Evolutionary conservation across 1,140 invertebrate species (phyloP).

Genomic region (Potamilus streckersoni): DNA sequence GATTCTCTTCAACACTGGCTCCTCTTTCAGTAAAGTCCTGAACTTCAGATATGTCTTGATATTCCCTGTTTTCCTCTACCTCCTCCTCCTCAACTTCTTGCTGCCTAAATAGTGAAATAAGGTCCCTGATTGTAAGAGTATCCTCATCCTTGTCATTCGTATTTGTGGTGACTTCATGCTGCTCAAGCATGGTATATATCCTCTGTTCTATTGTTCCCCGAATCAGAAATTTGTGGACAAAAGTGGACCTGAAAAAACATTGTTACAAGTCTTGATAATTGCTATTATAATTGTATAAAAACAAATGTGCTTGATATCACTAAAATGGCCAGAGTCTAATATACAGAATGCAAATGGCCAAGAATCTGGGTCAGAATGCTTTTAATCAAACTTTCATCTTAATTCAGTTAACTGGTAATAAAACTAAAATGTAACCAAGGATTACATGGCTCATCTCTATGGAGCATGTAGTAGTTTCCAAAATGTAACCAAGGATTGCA

Average conservation of each 20-base stretch:
- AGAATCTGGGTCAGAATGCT: neutral
- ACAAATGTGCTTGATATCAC: neutral
- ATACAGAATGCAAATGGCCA: neutral
- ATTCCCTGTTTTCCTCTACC: neutral
- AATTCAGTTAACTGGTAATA: neutral
- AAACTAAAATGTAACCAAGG: too few relatives aligned
- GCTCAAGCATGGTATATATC: conserved; percentile 69
- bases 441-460: too few relatives aligned
- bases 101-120: conserved; percentile 56
- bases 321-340: neutral
- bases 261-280: conserved; percentile 1
- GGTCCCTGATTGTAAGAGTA: conserved; percentile 56
- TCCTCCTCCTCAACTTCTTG: conserved; percentile 36
- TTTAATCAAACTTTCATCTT: neutral
- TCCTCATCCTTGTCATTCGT: conserved; percentile 48
- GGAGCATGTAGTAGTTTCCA: too few relatives aligned
- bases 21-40: too few relatives aligned
- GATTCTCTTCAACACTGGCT: too few relatives aligned
- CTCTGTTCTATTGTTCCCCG: conserved; percentile 79
- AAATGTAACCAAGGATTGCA: too few relatives aligned
- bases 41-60: too few relatives aligned
- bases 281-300: neutral
- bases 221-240: conserved; percentile 79
- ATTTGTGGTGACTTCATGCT: conserved; percentile 37
- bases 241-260: conserved; percentile 68